Evolutionary conservation across 2,113 vertebrate species (phyloP), one percentile per base, ranked within the genome.

Genomic region (Tenebrosternarchus preto): DNA sequence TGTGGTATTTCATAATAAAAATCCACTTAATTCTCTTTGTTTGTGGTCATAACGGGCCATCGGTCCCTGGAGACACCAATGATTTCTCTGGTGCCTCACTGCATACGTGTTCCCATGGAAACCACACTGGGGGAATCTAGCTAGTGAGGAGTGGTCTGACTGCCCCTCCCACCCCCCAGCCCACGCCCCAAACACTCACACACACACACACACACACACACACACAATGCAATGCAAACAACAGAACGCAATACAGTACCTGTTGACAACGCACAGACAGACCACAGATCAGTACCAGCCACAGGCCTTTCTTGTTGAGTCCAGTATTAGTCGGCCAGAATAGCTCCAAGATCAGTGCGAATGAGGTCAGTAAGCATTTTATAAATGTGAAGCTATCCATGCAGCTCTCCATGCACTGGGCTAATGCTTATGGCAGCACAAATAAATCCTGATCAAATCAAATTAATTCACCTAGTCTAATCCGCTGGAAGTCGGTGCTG

Each of bases 41-140:
- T 59, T 73, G 33, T 3, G 1, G n/a, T 68, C 64, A 39, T 8
- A 68, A 68, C 24, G 53, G 70, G 59, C 64, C 59, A 36, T 46
- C 9, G 8, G 9, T n/a, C 69, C 64, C 69, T 15, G 5, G 78
- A 66, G 70, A 66, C 59, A 33, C 29, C 46, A 43, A 66, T 63
- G 39, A 27, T 39, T 73, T 73, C 29, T 8, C 24, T 20, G 46
- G 36, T 64, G 29, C 64, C 56, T 25, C 22, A 24, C 53, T 20
- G 20, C 33, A 60, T 59, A 27, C 20, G 2, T 19, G 82, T 75
- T 56, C 69, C 56, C 77, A 61, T 24, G 53, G 73, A 64, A 75
- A 83, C 77, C 59, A 70, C 69, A 80, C 29, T 19, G 46, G 31
- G 59, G 59, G 59, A 50, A 43, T 24, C 12, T 9, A n/a, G 24